Evolutionary conservation across 1,140 invertebrate genomes (phyloP).

Genomic region (Pseudomyrmex flavicornis): DNA sequence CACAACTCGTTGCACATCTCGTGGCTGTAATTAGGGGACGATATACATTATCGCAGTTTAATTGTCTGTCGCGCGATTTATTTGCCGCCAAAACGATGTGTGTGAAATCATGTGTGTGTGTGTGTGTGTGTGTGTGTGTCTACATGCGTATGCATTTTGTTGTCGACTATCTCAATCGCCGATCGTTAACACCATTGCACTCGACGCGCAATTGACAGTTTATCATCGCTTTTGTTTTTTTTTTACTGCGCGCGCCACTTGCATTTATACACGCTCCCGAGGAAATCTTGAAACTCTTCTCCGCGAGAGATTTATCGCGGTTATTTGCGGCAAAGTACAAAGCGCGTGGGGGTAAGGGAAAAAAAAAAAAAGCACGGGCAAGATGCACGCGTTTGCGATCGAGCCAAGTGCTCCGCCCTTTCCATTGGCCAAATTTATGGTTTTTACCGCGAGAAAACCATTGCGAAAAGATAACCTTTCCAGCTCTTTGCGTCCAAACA

Average conservation of each 20-base stretch:
- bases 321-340: not conserved
- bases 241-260: not conserved
- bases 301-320: constrained; percentile 36
- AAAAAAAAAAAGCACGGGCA: constrained; percentile 1
- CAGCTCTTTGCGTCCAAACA: constrained; percentile 4
- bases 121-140: not conserved
- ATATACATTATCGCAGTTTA: constrained; percentile 30
- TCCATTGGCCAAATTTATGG: constrained; percentile 51
- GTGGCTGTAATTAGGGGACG: constrained; percentile 39
- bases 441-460: constrained; percentile 1
- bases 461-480: constrained; percentile 2
- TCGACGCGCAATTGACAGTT: constrained; percentile 8
- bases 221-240: not conserved
- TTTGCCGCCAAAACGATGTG: constrained; percentile 10
- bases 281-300: constrained; percentile 29
- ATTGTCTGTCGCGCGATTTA: constrained; percentile 43
- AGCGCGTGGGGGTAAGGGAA: not conserved
- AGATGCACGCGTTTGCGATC: constrained; percentile 1
- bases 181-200: constrained; percentile 20
- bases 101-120: constrained; percentile 2
- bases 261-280: not conserved
- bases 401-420: constrained; percentile 44
- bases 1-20: not conserved
- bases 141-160: not conserved
- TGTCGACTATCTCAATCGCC: not conserved